Conservation (phyloP, 2,113 vertebrate genomes). For the Patagioenas fasciata region DNA sequence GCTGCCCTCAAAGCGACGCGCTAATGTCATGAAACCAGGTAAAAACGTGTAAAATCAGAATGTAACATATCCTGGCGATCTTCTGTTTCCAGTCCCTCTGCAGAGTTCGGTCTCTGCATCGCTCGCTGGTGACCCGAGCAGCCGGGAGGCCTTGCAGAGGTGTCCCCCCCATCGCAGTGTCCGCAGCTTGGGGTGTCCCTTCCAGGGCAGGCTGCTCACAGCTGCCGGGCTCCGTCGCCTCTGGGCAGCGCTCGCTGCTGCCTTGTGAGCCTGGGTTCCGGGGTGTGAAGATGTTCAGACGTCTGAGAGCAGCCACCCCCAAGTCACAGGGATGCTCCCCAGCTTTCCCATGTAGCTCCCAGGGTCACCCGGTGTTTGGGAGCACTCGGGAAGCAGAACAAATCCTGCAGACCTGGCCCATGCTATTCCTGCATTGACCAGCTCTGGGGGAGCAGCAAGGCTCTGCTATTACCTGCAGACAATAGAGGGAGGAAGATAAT, state of each 20-base stretch:
- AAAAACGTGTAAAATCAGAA: background rate
- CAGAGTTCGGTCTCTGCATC: background rate
- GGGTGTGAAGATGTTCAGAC: too few relatives aligned
- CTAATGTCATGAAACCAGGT: background rate
- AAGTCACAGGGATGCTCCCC: background rate
- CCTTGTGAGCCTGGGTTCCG: too few relatives aligned
- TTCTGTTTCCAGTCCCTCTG: background rate
- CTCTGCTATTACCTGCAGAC: background rate
- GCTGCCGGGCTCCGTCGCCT: too few relatives aligned
- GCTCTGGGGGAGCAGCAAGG: background rate
- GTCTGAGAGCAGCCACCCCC: too few relatives aligned
- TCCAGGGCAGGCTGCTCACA: too few relatives aligned
- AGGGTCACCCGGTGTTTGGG: fast-evolving
- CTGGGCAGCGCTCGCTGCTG: too few relatives aligned
- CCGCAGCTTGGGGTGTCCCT: too few relatives aligned
- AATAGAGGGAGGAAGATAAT: background rate
- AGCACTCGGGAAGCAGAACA: background rate
- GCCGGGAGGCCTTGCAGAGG: too few relatives aligned
- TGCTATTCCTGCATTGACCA: background rate
- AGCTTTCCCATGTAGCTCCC: background rate
- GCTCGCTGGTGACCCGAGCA: background rate
- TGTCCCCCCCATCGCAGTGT: too few relatives aligned
- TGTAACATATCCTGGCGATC: background rate
- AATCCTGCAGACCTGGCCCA: fast-evolving
- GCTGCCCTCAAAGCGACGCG: background rate